Evolutionary conservation across 2,888 invertebrate species (phyloP).

Genomic region (Digitonthophagus gazella): DNA sequence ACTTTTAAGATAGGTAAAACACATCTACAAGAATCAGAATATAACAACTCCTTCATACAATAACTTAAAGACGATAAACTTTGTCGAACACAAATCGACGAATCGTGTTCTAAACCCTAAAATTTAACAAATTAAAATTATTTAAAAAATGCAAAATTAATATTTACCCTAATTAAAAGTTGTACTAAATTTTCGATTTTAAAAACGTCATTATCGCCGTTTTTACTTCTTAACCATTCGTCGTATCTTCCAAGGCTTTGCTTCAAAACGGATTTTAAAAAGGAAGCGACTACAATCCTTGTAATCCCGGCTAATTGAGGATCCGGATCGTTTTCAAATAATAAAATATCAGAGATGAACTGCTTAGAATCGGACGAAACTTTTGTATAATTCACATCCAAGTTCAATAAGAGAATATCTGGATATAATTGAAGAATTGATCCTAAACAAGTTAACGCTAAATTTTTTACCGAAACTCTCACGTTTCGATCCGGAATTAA

Average conservation of each 20-base stretch:
- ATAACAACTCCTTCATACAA: slow-evolving; percentile 60
- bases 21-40: slow-evolving; percentile 60
- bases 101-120: slow-evolving; percentile 71
- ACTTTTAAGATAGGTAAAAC: slow-evolving; percentile 60
- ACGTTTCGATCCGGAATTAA: slow-evolving; percentile 72
- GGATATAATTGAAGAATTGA: slow-evolving; percentile 75
- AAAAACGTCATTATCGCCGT: slow-evolving; percentile 25
- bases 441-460: slow-evolving; percentile 78
- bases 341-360: slow-evolving; percentile 67
- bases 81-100: slow-evolving; percentile 72
- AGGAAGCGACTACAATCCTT: slow-evolving; percentile 65
- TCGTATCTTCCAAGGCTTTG: slow-evolving; percentile 58
- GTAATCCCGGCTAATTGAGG: slow-evolving; percentile 78
- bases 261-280: slow-evolving; percentile 62
- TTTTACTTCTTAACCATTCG: slow-evolving; percentile 49
- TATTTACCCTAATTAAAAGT: slow-evolving; percentile 35
- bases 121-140: slow-evolving; percentile 35
- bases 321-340: slow-evolving; percentile 71
- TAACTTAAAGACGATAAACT: slow-evolving; percentile 63
- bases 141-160: slow-evolving; percentile 14
- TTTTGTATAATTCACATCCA: slow-evolving; percentile 58
- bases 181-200: slow-evolving; percentile 29
- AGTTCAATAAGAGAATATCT: slow-evolving; percentile 63
- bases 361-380: slow-evolving; percentile 47
- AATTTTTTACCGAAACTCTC: slow-evolving; percentile 86